Percentiles rank a stretch among this genome's conserved stretches.
phyloP scores from a whole-genome alignment of 1,140 invertebrate genomes.

The Hycleus cichorii region DNA sequence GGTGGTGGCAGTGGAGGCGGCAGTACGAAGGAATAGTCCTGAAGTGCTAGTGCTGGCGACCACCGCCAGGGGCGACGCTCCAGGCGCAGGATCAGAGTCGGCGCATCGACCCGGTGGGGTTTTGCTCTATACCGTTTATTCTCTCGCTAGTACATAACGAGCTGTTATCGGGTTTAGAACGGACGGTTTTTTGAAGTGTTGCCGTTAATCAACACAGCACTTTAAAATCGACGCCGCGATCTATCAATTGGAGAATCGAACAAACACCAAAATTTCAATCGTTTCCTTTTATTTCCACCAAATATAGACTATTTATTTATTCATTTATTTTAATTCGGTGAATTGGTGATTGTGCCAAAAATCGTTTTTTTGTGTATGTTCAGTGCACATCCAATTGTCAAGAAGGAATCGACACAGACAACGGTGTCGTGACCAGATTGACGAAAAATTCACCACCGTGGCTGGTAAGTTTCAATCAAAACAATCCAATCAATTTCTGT shows the following conservation, averaged over 20 bases:
- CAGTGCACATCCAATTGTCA: neutral
- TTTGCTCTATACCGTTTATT: constrained; percentile 19
- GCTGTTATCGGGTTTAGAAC: constrained; percentile 10
- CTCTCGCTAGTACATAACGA: constrained; percentile 20
- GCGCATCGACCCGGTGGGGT: constrained; percentile 33
- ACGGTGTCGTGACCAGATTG: constrained; percentile 6
- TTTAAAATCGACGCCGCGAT: neutral
- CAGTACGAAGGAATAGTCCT: neutral
- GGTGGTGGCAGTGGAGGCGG: neutral
- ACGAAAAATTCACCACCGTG: constrained; percentile 20
- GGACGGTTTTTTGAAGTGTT: neutral
- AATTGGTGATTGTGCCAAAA: constrained; percentile 7
- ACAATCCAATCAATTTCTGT: constrained; percentile 3
- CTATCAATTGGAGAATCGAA: neutral
- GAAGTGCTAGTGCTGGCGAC: constrained; percentile 8
- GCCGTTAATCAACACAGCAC: constrained; percentile 8
- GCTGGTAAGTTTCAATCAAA: constrained; percentile 10
- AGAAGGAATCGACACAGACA: constrained; percentile 3
- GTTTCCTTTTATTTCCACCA: no score
- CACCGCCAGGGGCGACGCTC: constrained; percentile 23
- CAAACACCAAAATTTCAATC: neutral
- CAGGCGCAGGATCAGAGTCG: constrained; percentile 29
- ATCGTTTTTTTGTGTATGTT: constrained; percentile 1
- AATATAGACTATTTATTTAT: neutral
- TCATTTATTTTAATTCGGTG: neutral